Percentiles rank a stretch among this genome's conserved stretches.
Conservation (phyloP, 2,888 invertebrate genomes). For the Lamproptera curius region DNA sequence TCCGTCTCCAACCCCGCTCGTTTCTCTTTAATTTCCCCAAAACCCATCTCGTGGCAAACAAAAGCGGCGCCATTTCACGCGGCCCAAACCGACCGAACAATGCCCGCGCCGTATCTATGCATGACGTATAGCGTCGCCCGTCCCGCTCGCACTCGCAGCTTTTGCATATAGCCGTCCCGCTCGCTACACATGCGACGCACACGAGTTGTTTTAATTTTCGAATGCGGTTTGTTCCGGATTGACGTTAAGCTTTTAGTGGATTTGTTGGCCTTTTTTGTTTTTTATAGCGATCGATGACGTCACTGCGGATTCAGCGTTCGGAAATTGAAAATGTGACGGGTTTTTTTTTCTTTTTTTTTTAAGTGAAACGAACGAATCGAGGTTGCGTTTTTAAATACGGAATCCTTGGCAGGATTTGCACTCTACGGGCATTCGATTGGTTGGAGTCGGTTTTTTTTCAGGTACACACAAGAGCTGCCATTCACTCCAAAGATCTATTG, state of each 20-base stretch:
- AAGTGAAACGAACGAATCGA: slow-evolving; percentile 2
- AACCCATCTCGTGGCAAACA: slow-evolving; percentile 65
- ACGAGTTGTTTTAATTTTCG: slow-evolving; percentile 70
- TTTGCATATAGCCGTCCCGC: slow-evolving; percentile 4
- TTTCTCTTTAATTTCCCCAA: slow-evolving; percentile 71
- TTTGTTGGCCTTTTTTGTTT: slow-evolving; percentile 38
- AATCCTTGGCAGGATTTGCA: not conserved
- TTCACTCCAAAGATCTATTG: no score
- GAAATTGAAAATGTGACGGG: slow-evolving; percentile 13
- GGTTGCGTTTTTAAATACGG: slow-evolving; percentile 4
- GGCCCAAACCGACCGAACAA: slow-evolving; percentile 72
- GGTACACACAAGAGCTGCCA: not conserved
- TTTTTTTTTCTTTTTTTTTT: slow-evolving; percentile 2
- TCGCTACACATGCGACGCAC: slow-evolving; percentile 60
- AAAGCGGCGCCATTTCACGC: slow-evolving; percentile 70
- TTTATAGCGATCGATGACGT: slow-evolving; percentile 44
- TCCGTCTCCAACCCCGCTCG: slow-evolving; percentile 55
- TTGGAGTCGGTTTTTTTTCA: not conserved
- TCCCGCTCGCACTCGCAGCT: slow-evolving; percentile 43
- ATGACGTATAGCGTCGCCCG: slow-evolving; percentile 48
- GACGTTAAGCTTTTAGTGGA: slow-evolving; percentile 37
- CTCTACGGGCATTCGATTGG: not conserved
- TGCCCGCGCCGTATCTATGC: slow-evolving; percentile 51
- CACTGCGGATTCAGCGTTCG: slow-evolving; percentile 24
- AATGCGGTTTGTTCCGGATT: slow-evolving; percentile 68